Conservation (phyloP, 2,888 invertebrate genomes). For the Diarsia mendica region DNA sequence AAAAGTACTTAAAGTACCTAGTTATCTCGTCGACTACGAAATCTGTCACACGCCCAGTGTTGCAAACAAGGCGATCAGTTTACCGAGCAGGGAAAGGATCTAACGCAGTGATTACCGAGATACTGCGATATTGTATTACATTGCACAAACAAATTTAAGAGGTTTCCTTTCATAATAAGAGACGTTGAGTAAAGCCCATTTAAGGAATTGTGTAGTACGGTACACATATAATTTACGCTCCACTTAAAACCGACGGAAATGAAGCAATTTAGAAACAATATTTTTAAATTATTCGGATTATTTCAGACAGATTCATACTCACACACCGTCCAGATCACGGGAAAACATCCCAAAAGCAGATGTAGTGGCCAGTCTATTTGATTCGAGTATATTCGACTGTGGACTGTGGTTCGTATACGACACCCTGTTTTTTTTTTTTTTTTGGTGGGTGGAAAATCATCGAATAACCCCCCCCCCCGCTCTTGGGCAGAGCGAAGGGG, state of each 20-base stretch:
- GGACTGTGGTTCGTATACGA: too few species aligned
- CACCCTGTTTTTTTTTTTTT: too few species aligned
- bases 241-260: conserved; percentile 52
- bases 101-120: conserved; percentile 67
- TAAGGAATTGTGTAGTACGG: conserved; percentile 60
- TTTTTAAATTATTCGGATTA: conserved; percentile 17
- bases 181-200: conserved; percentile 63
- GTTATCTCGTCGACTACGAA: conserved; percentile 41
- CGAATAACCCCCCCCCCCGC: too few species aligned
- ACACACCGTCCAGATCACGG: background rate
- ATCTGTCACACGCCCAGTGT: conserved; percentile 68
- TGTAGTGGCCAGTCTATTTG: background rate
- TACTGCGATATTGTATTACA: conserved; percentile 74
- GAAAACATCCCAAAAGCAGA: background rate
- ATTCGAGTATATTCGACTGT: too few species aligned
- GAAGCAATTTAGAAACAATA: conserved; percentile 37
- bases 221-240: conserved; percentile 58
- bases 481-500: too few species aligned
- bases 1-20: conserved; percentile 12
- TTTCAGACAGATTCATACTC: conserved; percentile 6
- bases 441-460: too few species aligned
- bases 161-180: conserved; percentile 72
- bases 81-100: conserved; percentile 74
- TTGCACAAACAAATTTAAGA: conserved; percentile 75
- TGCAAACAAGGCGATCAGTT: conserved; percentile 73